These are phyloP conservation scores for Pollicipes pollicipes DNA, from an alignment of 1,140 invertebrate genomes.

Conservation along the genomic window DNA sequence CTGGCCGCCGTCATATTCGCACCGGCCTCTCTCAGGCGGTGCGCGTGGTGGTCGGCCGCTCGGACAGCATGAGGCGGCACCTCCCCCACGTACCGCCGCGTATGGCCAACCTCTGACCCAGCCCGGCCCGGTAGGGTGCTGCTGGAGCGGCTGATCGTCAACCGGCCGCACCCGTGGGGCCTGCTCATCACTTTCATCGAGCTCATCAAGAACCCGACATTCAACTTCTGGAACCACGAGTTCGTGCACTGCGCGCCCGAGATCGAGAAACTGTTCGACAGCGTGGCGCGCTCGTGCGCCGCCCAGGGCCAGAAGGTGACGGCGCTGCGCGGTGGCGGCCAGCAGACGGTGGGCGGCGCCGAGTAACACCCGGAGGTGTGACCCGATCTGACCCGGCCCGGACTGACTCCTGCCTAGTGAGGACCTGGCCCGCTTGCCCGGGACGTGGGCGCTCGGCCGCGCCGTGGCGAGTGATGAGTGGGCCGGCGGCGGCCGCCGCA, in stretches of 20 bases:
- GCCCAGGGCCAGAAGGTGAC: conserved; percentile 34
- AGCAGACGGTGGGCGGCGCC: too few species aligned
- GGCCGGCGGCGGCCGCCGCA: too few species aligned
- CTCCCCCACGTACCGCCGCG: too few species aligned
- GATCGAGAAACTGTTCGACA: conserved; percentile 96
- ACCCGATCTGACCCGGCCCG: too few species aligned
- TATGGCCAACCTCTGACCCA: not conserved
- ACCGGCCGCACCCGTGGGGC: conserved; percentile 97
- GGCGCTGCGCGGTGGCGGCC: not conserved
- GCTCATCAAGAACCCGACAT: conserved; percentile 94
- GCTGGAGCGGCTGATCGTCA: conserved; percentile 89
- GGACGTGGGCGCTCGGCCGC: too few species aligned
- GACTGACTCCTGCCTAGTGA: too few species aligned
- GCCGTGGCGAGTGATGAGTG: not conserved
- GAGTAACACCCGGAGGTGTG: too few species aligned
- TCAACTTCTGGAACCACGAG: conserved; percentile 97
- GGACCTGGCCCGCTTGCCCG: too few species aligned
- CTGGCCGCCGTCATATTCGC: too few species aligned
- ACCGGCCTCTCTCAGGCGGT: too few species aligned
- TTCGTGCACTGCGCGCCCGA: conserved; percentile 98
- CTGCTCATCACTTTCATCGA: conserved; percentile 97
- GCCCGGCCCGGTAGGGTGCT: conserved; percentile 47
- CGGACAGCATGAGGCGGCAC: too few species aligned
- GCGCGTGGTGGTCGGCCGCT: too few species aligned
- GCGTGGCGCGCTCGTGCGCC: conserved; percentile 82